phyloP scores from a whole-genome alignment of 2,888 invertebrate genomes.

The Vesta saturnalis region DNA sequence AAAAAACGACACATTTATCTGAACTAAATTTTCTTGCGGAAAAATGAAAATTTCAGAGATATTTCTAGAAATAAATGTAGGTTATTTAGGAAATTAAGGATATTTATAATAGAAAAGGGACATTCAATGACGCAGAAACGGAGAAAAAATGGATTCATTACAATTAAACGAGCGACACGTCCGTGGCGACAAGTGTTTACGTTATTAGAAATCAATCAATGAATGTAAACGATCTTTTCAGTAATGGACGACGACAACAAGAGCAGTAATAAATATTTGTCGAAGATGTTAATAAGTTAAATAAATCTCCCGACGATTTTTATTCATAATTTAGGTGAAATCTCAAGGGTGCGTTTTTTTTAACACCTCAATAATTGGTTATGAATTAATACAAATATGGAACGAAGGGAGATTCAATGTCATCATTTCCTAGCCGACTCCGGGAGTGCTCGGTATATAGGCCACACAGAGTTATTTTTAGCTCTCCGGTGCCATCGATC shows the following conservation, averaged over 20 bases:
- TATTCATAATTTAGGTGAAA: not conserved
- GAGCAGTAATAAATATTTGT: not conserved
- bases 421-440: constrained; percentile 54
- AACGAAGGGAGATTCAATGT: constrained; percentile 52
- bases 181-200: not conserved
- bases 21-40: too few species aligned
- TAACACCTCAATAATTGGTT: constrained; percentile 11
- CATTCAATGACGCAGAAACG: too few species aligned
- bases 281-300: not conserved
- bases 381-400: constrained; percentile 27
- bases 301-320: not conserved
- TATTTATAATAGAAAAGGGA: not conserved
- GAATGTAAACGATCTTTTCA: not conserved
- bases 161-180: not conserved
- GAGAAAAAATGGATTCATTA: too few species aligned
- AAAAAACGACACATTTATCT: too few species aligned
- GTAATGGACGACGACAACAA: not conserved
- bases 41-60: too few species aligned
- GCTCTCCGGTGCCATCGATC: constrained; percentile 60
- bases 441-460: constrained; percentile 55
- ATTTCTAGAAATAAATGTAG: too few species aligned
- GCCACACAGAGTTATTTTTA: constrained; percentile 61
- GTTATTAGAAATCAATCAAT: not conserved
- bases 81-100: too few species aligned
- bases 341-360: constrained; percentile 5